Evolutionary conservation across 2,888 invertebrate genomes (phyloP).

Genomic region (Agrochola lota): DNA sequence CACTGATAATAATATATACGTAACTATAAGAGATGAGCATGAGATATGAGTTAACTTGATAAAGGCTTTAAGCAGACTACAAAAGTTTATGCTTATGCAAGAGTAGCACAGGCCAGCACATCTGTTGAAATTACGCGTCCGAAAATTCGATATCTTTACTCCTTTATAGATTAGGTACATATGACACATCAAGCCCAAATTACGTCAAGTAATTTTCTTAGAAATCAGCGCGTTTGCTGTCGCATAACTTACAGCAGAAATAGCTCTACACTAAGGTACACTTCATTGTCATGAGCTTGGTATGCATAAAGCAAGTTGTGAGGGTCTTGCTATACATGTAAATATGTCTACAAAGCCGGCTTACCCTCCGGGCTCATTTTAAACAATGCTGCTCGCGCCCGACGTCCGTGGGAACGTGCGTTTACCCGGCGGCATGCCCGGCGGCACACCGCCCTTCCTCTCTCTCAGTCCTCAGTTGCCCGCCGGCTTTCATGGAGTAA

Average conservation of each 20-base stretch:
- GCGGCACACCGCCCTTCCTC: conserved; percentile 1
- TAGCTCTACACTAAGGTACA: not conserved
- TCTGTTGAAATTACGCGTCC: no score
- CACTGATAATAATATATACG: no score
- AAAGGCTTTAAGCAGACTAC: not conserved
- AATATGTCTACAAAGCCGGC: not conserved
- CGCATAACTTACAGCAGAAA: not conserved
- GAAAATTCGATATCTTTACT: not conserved
- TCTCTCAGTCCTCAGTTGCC: conserved; percentile 2
- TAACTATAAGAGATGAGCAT: no score
- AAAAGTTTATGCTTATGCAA: not conserved
- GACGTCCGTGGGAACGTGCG: not conserved
- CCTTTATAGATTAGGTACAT: not conserved
- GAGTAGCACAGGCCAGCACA: not conserved
- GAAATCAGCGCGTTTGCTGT: not conserved
- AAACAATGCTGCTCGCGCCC: not conserved
- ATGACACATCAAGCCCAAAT: not conserved
- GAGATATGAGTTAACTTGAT: not conserved
- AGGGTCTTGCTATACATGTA: not conserved
- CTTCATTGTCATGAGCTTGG: not conserved
- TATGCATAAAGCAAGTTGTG: not conserved
- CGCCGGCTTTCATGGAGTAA: not conserved
- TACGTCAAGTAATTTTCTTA: not conserved
- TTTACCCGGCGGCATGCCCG: not conserved
- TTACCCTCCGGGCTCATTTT: not conserved